phyloP scores from a whole-genome alignment of 2,113 vertebrate genomes.

The Hystrix cristata region DNA sequence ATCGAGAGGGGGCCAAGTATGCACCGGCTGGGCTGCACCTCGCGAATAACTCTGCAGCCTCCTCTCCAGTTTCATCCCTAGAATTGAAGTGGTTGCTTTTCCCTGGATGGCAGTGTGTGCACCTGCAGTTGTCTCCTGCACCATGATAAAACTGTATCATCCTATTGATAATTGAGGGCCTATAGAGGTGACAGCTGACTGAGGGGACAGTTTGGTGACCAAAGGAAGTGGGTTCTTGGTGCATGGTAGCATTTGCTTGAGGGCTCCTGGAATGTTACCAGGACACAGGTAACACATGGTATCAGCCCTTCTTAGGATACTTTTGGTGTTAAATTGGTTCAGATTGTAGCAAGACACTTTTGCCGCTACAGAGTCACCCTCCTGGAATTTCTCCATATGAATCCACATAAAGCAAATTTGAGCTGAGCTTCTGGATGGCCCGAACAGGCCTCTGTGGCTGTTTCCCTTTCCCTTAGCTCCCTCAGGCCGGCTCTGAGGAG shows the following conservation, averaged over 20 bases:
- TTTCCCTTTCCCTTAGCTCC: neutral
- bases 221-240: neutral
- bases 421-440: fast-evolving
- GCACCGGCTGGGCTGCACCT: neutral
- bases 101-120: fast-evolving
- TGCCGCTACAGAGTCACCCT: neutral
- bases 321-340: neutral
- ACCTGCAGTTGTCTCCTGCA: fast-evolving
- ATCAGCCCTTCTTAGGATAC: fast-evolving
- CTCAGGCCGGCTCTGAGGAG: neutral
- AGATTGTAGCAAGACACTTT: neutral
- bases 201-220: neutral
- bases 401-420: neutral
- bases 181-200: neutral
- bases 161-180: fast-evolving
- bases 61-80: neutral
- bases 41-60: fast-evolving
- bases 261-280: neutral
- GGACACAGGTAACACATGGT: fast-evolving
- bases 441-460: neutral
- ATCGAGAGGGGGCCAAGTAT: neutral
- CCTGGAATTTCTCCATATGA: neutral
- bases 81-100: fast-evolving
- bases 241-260: neutral
- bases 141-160: fast-evolving